phyloP scores from a whole-genome alignment of 1,140 invertebrate species.

The Ceratosolen solmsi region DNA sequence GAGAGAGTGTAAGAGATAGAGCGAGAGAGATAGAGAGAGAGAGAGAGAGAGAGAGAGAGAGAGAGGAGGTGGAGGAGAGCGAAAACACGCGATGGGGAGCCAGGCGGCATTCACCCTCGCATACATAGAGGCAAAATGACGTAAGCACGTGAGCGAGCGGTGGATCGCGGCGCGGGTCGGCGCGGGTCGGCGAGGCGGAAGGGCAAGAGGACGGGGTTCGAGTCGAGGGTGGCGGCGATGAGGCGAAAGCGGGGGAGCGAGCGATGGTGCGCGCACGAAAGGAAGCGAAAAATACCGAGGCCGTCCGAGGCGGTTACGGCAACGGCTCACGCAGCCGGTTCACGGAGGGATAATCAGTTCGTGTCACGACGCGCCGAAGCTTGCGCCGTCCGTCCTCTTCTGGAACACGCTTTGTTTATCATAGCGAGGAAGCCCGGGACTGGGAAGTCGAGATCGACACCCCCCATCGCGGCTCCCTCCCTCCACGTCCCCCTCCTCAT shows the following conservation, averaged over 20 bases:
- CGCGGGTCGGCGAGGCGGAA: neutral
- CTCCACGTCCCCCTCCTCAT: no score
- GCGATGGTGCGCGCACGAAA: conserved; percentile 48
- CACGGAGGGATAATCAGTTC: conserved; percentile 27
- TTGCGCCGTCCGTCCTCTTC: neutral
- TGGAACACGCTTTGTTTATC: neutral
- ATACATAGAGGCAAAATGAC: conserved; percentile 25
- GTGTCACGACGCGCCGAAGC: conserved; percentile 14
- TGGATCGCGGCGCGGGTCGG: neutral
- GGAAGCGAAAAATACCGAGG: conserved; percentile 40
- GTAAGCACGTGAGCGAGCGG: conserved; percentile 25
- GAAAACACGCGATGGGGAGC: neutral
- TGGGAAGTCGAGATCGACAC: neutral
- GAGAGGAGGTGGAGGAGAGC: neutral
- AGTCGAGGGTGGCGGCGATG: neutral
- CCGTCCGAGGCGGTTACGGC: conserved; percentile 9
- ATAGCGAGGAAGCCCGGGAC: neutral
- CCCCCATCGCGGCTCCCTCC: neutral
- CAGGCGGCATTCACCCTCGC: neutral
- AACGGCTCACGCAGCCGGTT: conserved; percentile 22
- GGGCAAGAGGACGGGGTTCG: neutral
- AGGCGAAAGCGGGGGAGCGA: neutral
- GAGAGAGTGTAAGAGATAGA: no score
- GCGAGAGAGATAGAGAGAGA: neutral
- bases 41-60: neutral